phyloP scores from a whole-genome alignment of 2,797 vertebrate genomes.

The Halcyon leucocephala region DNA sequence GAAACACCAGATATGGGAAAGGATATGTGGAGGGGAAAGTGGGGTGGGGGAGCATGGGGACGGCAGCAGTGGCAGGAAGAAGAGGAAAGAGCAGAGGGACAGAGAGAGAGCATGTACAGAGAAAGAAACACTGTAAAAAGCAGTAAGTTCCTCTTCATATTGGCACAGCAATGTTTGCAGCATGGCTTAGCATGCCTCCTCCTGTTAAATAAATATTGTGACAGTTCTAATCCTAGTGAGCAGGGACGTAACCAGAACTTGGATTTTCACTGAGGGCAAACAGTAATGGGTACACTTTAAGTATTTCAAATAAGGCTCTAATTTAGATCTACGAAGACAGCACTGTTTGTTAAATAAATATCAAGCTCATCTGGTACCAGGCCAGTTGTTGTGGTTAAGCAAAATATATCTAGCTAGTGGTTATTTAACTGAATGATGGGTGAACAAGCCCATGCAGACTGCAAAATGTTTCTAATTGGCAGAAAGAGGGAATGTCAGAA shows the following conservation, averaged over 20 bases:
- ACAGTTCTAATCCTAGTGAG: constrained; percentile 72
- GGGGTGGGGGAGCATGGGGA: background rate
- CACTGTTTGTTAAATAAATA: constrained; percentile 74
- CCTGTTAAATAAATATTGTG: constrained; percentile 79
- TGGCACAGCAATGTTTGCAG: constrained; percentile 71
- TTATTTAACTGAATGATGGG: constrained; percentile 51
- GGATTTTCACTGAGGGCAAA: constrained; percentile 74
- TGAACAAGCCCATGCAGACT: background rate
- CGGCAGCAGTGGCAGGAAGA: background rate
- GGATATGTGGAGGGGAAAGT: background rate
- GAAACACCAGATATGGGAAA: background rate
- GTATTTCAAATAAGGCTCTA: constrained; percentile 68
- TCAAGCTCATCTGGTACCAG: constrained; percentile 58
- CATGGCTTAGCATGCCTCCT: constrained; percentile 68
- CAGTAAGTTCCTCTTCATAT: constrained; percentile 53
- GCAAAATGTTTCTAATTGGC: constrained; percentile 12
- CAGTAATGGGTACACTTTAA: constrained; percentile 63
- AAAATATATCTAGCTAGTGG: constrained; percentile 45
- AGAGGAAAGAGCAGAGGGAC: background rate
- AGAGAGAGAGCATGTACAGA: background rate
- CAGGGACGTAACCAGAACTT: constrained; percentile 70
- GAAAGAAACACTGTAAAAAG: constrained; percentile 46
- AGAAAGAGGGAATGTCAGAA: background rate
- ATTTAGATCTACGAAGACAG: constrained; percentile 66
- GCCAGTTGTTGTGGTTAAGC: constrained; percentile 67